Evolutionary conservation across 2,113 vertebrate genomes (phyloP), one percentile per base, ranked within the genome.

Genomic region (Desmodus rotundus): DNA sequence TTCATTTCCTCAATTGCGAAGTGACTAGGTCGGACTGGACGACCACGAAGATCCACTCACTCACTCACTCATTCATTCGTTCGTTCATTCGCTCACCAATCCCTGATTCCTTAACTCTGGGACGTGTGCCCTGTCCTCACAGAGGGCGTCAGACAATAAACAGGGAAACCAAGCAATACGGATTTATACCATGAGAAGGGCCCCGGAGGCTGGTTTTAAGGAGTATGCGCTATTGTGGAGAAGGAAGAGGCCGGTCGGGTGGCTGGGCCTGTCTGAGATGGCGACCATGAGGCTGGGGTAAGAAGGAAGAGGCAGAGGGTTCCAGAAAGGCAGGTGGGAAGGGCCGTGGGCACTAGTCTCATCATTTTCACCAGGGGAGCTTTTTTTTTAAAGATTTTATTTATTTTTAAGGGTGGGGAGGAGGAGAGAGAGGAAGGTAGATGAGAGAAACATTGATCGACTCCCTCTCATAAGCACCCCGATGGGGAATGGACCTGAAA

Each of bases 151-250:
- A 2, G 47, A 28, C 47, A 31, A 28, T 31, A 9, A 43, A 17
- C 14, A 12, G 19, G 7, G 14, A 56, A 54, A 36, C 50, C 54
- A n/a, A n/a, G 11, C 38, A 9, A 22, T 26, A 7, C 3, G 20
- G 36, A n/a, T 13, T 26, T 26, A 13, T 20, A 41, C 43, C 31
- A 5, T 31, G 61, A 31, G 4, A n/a, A 2, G 15, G 52, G 26
- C 78, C 68, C 20, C 45, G 9, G 5, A 52, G 17, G 22, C 22
- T 22, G 26, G 13, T 36, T 12, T 33, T 36, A 15, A 56, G 31
- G 38, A 10, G 11, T 4, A 72, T 15, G 28, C 26, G 22, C n/a
- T 2, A 0, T 10, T 3, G 20, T 2, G 22, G n/a, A 28, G 26
- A 77, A 11, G 0, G n/a, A 28, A 43, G 67, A 16, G 22, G 43